Evolutionary conservation across 2,113 vertebrate species (phyloP).

Genomic region (Rhegmatorhina hoffmannsi): DNA sequence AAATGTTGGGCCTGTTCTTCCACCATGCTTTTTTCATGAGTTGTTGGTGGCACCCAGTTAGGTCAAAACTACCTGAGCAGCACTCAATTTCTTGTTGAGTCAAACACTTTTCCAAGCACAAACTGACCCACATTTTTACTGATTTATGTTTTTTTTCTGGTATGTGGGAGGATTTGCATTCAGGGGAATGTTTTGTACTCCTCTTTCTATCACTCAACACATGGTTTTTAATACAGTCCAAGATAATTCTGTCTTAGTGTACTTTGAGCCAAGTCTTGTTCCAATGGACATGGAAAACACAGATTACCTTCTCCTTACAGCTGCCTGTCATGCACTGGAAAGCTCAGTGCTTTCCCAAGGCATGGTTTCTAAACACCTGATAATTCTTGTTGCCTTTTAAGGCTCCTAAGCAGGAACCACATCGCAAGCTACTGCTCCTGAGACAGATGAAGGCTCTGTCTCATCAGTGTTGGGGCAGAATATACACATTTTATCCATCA

Average conservation of each 20-base stretch:
- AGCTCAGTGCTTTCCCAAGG: neutral
- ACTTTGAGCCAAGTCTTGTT: neutral
- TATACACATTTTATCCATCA: neutral
- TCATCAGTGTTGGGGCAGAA: neutral
- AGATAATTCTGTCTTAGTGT: neutral
- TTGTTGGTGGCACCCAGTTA: neutral
- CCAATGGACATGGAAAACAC: neutral
- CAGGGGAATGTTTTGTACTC: neutral
- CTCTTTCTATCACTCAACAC: neutral
- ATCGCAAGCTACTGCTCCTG: neutral
- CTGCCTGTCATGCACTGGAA: neutral
- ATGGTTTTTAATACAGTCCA: neutral
- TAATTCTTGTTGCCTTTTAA: neutral
- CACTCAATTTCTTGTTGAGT: neutral
- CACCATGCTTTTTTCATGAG: neutral
- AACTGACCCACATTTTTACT: neutral
- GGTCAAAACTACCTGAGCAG: neutral
- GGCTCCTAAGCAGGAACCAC: neutral
- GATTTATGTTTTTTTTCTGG: neutral
- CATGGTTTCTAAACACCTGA: neutral
- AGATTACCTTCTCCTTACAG: neutral
- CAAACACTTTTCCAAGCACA: neutral
- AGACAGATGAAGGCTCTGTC: neutral
- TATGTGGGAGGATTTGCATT: neutral
- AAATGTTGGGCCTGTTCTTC: neutral